A percentile compares a stretch with the other conserved stretches of the same genome.
phyloP scores from a whole-genome alignment of 2,888 invertebrate genomes.

The Rhaphigaster nebulosa region DNA sequence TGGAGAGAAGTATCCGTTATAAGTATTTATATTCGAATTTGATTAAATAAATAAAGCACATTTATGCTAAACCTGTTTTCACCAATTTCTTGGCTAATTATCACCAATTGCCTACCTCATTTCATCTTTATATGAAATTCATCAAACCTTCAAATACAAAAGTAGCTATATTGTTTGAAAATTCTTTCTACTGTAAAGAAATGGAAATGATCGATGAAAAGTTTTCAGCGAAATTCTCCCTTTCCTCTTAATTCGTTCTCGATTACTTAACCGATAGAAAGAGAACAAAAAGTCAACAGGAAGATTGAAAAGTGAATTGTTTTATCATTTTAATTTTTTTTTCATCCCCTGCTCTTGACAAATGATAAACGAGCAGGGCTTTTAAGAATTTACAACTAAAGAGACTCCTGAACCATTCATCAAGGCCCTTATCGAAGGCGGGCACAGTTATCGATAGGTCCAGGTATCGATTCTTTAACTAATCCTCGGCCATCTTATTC shows the following conservation, averaged over 20 bases:
- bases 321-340: conserved; percentile 22
- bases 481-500: conserved; percentile 13
- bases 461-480: not conserved
- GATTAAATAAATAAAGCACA: too few relatives aligned
- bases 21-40: too few relatives aligned
- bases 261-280: not conserved
- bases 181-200: not conserved
- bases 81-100: too few relatives aligned
- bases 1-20: too few relatives aligned
- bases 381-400: conserved; percentile 48
- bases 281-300: not conserved
- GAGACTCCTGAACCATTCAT: not conserved
- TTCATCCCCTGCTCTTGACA: not conserved
- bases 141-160: too few relatives aligned
- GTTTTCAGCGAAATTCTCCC: not conserved
- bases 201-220: not conserved
- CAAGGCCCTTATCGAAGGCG: not conserved
- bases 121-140: too few relatives aligned
- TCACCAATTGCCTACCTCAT: too few relatives aligned
- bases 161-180: too few relatives aligned
- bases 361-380: conserved; percentile 11
- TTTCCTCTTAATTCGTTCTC: not conserved
- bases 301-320: conserved; percentile 31
- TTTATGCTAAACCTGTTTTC: too few relatives aligned
- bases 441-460: not conserved